These are phyloP conservation scores for Calidris pugnax DNA, from an alignment of 2,113 vertebrate genomes.

Conservation along the genomic window DNA sequence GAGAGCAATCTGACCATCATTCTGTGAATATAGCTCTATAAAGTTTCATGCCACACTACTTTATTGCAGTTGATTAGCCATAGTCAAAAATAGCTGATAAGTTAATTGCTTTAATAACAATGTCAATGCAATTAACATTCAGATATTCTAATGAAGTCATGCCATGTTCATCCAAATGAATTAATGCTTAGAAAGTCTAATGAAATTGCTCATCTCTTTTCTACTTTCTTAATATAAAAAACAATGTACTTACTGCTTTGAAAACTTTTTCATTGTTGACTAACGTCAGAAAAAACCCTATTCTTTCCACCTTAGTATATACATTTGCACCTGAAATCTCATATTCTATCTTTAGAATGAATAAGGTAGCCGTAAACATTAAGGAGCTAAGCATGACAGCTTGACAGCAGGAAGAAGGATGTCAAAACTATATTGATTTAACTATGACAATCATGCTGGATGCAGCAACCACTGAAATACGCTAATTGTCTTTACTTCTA, in stretches of 20 bases:
- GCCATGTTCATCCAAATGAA: neutral
- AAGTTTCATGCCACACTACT: neutral
- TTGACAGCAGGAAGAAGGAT: neutral
- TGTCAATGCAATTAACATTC: neutral
- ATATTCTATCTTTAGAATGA: neutral
- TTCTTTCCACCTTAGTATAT: neutral
- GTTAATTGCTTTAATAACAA: slow-evolving; percentile 16
- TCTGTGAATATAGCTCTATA: neutral
- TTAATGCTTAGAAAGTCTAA: neutral
- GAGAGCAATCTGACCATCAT: neutral
- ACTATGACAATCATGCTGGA: neutral
- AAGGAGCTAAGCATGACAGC: neutral
- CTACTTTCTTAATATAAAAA: neutral
- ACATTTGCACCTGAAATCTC: neutral
- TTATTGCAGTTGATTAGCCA: neutral
- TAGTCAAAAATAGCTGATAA: slow-evolving; percentile 8
- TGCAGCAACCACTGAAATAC: neutral
- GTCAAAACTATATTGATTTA: neutral
- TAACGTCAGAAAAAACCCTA: neutral
- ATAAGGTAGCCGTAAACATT: neutral
- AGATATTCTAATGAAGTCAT: slow-evolving; percentile 5
- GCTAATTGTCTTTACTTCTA: neutral
- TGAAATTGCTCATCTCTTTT: neutral
- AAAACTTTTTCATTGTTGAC: neutral
- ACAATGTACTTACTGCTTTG: neutral